Evolutionary conservation across 2,888 invertebrate genomes (phyloP).

Genomic region (Dascillus cervinus): DNA sequence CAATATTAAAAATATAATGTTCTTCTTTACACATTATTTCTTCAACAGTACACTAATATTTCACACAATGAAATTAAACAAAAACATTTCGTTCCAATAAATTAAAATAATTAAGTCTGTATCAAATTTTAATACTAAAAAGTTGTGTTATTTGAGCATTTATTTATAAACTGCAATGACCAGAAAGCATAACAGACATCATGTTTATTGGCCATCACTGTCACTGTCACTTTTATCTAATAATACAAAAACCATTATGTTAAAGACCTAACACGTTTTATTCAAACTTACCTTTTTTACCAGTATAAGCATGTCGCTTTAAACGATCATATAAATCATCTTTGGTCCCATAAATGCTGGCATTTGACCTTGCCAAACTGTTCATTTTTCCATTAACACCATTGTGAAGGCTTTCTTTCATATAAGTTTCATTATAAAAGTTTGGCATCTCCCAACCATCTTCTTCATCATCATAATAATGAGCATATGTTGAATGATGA

Average conservation of each 20-base stretch:
- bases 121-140: too few species aligned
- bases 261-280: too few species aligned
- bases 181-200: slow-evolving; percentile 11
- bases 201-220: slow-evolving; percentile 77
- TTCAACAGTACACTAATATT: too few species aligned
- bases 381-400: slow-evolving; percentile 81
- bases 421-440: slow-evolving; percentile 92
- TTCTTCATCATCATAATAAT: slow-evolving; percentile 92
- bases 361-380: slow-evolving; percentile 86
- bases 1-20: too few species aligned
- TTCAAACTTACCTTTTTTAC: slow-evolving; percentile 75
- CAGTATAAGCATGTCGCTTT: slow-evolving; percentile 90
- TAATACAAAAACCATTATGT: too few species aligned
- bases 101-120: too few species aligned
- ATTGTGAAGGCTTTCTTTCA: slow-evolving; percentile 88
- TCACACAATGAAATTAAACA: too few species aligned
- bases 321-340: slow-evolving; percentile 92
- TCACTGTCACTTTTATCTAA: slow-evolving; percentile 91
- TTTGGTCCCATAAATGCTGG: slow-evolving; percentile 90
- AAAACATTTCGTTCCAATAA: too few species aligned
- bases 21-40: too few species aligned
- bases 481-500: slow-evolving; percentile 91
- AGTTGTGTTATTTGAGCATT: slow-evolving; percentile 16
- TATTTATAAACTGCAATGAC: slow-evolving; percentile 13
- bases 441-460: slow-evolving; percentile 98